Evolutionary conservation across 2,888 invertebrate species (phyloP).

Genomic region (Rhyacophila evoluta): DNA sequence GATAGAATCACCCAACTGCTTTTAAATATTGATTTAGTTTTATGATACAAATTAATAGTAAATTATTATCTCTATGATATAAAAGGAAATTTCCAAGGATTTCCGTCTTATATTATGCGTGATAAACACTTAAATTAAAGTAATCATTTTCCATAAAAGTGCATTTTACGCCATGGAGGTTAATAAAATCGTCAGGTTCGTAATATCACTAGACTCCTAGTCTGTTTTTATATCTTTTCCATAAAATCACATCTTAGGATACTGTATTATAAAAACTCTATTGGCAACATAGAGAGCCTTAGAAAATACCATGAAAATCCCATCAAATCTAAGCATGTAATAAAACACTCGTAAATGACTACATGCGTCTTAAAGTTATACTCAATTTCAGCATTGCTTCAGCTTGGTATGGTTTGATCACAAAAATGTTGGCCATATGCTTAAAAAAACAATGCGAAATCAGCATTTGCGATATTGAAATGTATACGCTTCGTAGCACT

Average conservation of each 20-base stretch:
- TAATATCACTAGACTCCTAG: neutral
- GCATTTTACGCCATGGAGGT: neutral
- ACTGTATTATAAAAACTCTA: neutral
- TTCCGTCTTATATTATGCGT: no score
- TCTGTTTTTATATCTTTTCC: neutral
- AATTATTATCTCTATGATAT: no score
- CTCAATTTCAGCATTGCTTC: neutral
- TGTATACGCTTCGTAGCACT: no score
- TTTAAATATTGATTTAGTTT: no score
- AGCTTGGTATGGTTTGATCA: neutral
- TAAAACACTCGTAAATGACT: slow-evolving; percentile 22
- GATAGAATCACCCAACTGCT: no score
- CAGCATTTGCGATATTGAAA: no score
- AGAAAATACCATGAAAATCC: slow-evolving; percentile 14
- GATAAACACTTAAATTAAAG: no score
- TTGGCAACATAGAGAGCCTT: neutral
- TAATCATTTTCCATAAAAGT: neutral
- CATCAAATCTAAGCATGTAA: slow-evolving; percentile 3
- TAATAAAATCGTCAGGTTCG: neutral
- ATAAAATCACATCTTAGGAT: slow-evolving; percentile 1
- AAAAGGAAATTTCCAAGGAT: no score
- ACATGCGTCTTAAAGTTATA: neutral
- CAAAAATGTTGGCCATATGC: neutral
- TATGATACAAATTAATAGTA: no score
- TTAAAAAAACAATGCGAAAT: no score